phyloP scores from a whole-genome alignment of 2,113 vertebrate genomes.

The Procavia capensis region DNA sequence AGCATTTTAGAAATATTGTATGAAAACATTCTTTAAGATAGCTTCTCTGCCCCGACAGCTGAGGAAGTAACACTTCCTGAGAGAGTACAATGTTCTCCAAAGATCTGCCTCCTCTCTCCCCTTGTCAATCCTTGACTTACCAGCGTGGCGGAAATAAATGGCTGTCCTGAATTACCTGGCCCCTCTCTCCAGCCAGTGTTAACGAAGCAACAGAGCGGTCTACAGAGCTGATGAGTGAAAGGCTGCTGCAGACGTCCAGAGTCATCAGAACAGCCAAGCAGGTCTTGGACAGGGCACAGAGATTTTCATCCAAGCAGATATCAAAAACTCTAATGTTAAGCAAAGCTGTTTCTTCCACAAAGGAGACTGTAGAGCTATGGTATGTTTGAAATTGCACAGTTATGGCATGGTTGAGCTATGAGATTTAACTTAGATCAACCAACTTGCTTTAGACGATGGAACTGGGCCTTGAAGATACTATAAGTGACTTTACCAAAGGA shows the following conservation, averaged over 20 bases:
- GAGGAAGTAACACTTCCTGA: constrained; percentile 75
- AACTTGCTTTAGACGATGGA: background rate
- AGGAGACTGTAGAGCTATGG: background rate
- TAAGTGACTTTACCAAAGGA: background rate
- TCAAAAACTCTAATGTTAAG: background rate
- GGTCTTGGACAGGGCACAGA: background rate
- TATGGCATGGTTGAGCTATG: no score
- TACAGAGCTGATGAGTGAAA: background rate
- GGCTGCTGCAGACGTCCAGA: background rate
- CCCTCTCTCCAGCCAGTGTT: background rate
- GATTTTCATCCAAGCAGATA: background rate
- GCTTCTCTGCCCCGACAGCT: constrained; percentile 57
- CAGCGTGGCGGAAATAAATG: background rate
- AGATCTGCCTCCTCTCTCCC: background rate
- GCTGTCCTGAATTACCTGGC: background rate
- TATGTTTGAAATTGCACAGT: background rate
- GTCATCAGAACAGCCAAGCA: background rate
- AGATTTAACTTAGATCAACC: background rate
- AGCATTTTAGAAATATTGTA: constrained; percentile 83
- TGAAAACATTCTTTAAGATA: constrained; percentile 81
- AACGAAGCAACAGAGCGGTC: background rate
- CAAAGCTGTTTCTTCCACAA: background rate
- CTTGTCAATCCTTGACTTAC: background rate
- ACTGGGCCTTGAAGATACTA: background rate
- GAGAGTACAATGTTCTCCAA: background rate